Evolutionary conservation across 2,888 invertebrate genomes (phyloP).

Genomic region (Lithosia quadra): DNA sequence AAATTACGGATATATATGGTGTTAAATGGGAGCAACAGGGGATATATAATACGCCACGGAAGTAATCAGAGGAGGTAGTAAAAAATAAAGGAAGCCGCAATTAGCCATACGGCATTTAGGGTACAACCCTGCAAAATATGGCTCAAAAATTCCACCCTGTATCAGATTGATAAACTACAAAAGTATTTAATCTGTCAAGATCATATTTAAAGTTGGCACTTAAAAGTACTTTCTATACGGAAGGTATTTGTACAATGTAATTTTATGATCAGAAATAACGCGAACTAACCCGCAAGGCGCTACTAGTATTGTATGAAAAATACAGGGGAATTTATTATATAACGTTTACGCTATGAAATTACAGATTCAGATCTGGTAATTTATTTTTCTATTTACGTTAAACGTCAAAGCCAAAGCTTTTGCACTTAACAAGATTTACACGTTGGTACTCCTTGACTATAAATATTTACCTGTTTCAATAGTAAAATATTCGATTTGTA

Average conservation of each 20-base stretch:
- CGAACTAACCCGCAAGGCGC: not conserved
- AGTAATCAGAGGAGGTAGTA: no score
- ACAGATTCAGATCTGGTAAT: not conserved
- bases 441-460: not conserved
- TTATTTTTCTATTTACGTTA: constrained; percentile 1
- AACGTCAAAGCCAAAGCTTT: constrained; percentile 4
- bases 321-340: not conserved
- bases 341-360: not conserved
- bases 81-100: no score
- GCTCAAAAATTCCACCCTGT: no score
- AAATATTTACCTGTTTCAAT: constrained; percentile 7
- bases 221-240: no score
- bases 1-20: no score
- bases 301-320: not conserved
- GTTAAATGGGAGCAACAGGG: no score
- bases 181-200: no score
- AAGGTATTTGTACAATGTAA: not conserved
- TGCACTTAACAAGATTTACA: not conserved
- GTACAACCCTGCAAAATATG: no score
- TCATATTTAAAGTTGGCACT: no score
- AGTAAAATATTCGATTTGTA: not conserved
- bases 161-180: no score
- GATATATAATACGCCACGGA: no score
- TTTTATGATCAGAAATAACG: not conserved
- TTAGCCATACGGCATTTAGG: no score